A percentile compares a stretch with the other conserved stretches of the same genome.
These are phyloP conservation scores for Propsilocerus akamusi DNA, from an alignment of 1,140 invertebrate species.

Conservation along the genomic window DNA sequence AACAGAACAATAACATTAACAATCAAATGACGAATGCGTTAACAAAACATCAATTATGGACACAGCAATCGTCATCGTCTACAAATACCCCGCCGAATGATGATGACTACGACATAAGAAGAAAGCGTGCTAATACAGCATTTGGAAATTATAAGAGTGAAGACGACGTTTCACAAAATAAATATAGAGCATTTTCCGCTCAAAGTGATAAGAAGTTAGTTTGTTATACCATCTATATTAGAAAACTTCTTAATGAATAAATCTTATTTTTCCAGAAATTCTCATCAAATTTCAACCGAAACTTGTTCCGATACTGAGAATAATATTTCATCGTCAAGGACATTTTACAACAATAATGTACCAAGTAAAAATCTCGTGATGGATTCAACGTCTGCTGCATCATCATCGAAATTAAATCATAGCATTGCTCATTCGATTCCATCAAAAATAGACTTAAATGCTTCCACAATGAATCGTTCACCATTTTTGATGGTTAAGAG, in stretches of 20 bases:
- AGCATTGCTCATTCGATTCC: background rate
- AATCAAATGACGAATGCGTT: background rate
- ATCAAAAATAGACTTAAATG: background rate
- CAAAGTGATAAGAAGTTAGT: background rate
- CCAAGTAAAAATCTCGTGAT: background rate
- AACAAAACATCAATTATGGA: background rate
- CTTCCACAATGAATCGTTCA: background rate
- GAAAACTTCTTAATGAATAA: background rate
- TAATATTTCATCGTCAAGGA: background rate
- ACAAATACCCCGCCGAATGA: background rate
- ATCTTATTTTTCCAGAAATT: background rate
- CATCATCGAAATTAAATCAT: background rate
- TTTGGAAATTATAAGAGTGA: background rate
- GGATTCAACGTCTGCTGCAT: background rate
- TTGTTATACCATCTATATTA: background rate
- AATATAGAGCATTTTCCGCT: background rate
- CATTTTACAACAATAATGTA: background rate
- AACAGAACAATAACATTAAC: background rate
- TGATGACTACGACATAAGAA: background rate
- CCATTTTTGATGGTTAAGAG: background rate
- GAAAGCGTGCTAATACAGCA: background rate
- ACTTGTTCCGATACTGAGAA: background rate
- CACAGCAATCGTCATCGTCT: background rate
- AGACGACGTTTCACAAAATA: background rate
- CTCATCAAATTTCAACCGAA: background rate